Evolutionary conservation across 2,888 invertebrate species (phyloP), one percentile per base, ranked within the genome.

Genomic region (Nasonovia ribisnigri): DNA sequence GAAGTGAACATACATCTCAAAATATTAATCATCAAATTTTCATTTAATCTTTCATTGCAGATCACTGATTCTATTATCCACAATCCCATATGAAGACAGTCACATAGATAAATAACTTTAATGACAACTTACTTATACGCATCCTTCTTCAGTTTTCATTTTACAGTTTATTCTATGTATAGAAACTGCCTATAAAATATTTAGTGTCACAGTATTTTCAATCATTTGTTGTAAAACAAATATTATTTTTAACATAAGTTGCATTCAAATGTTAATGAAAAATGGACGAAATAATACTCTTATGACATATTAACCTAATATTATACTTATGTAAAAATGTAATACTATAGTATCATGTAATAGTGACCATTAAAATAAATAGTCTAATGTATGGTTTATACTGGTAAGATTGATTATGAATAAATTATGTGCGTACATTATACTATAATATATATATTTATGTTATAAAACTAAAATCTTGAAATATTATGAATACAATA

Each of bases 11-110:
- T 36, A 8, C 20, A 77, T 77, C 20, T 36, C 20, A 77, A 77
- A 77, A 77, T 84, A 54, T 91, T 86, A 86, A 57, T 57, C 86
- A 46, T 57, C 57, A 86, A 57, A 86, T 77, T 48, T 36, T 48
- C n/a, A 77, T 57, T 86, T 60, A 57, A 91, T 86, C 57, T 86
- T 86, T 91, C 46, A 36, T 86, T 57, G 57, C 43, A 43, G 46
- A 57, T 46, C 86, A 57, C 54, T 26, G 46, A 86, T 86, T 91
- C 46, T 26, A 46, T 91, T 91, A 42, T 46, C 43, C 16, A 29
- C n/a, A 60, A n/a, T 10, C 3, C 42, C 60, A 6, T 42, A n/a
- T n/a, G 3, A 43, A 43, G 2, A 89, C 26, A 46, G n/a, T 43
- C 26, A 84, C 51, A 20, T 51, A 16, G 46, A 86, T 26, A 43